Evolutionary conservation across 2,797 vertebrate genomes (phyloP).

Genomic region (Acipenser transmontanus): DNA sequence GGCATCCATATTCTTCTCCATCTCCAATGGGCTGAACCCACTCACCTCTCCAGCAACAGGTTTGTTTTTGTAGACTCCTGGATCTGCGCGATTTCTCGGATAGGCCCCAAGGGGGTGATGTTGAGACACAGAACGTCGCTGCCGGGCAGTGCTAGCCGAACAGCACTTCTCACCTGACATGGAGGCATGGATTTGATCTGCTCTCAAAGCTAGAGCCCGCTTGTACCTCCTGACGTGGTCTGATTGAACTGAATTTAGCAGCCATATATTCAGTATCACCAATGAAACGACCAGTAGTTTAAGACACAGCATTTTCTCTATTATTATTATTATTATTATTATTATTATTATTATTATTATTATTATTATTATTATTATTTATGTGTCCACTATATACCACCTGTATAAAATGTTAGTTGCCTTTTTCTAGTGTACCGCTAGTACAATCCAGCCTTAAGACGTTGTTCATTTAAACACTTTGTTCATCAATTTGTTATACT

Average conservation of each 20-base stretch:
- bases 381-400: too few relatives aligned
- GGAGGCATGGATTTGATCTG: conserved; percentile 41
- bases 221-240: conserved; percentile 48
- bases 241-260: conserved; percentile 44
- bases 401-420: too few relatives aligned
- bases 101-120: conserved; percentile 64
- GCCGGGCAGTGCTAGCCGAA: conserved; percentile 48
- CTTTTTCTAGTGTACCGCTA: too few relatives aligned
- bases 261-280: conserved; percentile 59
- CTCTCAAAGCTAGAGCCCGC: conserved; percentile 47
- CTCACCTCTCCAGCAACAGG: conserved; percentile 15
- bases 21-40: conserved; percentile 32
- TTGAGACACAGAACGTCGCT: conserved; percentile 43
- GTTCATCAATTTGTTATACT: too few relatives aligned
- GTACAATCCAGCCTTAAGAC: too few relatives aligned
- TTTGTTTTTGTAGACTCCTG: conserved; percentile 20
- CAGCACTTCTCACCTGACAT: conserved; percentile 63
- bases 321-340: conserved; percentile 19
- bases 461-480: too few relatives aligned
- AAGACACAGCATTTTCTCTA: conserved; percentile 46
- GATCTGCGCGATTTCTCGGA: conserved; percentile 40
- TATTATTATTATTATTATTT: too few relatives aligned
- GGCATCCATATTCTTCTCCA: conserved; percentile 5
- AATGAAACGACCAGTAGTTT: conserved; percentile 58
- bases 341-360: conserved; percentile 5